Base-by-base conservation (phyloP, 1,140 invertebrate genomes). In the Phymastichus coffea region DNA sequence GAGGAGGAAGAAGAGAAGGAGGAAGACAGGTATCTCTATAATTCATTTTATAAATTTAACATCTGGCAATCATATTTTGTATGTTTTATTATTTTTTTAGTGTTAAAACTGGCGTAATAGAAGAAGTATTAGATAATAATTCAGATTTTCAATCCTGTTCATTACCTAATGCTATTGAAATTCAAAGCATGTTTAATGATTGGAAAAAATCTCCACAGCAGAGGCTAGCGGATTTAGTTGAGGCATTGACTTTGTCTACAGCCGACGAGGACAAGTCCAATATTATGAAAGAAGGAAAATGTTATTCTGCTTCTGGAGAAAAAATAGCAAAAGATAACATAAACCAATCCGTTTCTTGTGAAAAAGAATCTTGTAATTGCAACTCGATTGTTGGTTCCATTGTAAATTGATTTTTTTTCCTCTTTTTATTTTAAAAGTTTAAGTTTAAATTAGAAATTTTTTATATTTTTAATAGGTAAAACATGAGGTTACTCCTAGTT, bases 161-260 rank as follows among this genome's bases (percentile, higher is more conserved):
- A 23, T 43, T 54, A 17, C 43, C 58, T 12, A 48, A 61, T 43
- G 53, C 54, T 4, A 20, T 61, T 26, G 60, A 62, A 62, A 62
- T 62, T 37, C 53, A 62, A 40, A 62, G 54, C 38, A 62, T 62
- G 60, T 57, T 62, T 52, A 57, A 52, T 47, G 60, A 62, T 38
- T 62, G 60, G 60, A 62, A 62, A 40, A 57, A 57, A 38, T 62
- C 60, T 52, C 60, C 60, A 28, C 47, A 62, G 46, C 53, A 62
- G n/a, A 57, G 54, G 40, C 48, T 62, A 38, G 48, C 60, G 4
- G 54, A 62, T 38, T 57, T 62, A 52, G 60, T 62, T 7, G 60
- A 62, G 30, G 60, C 60, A 14, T 38, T 62, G 12, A 62, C 46
- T 20, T 46, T 57, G 17, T 46, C 53, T 30, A 10, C 47, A 22